These are phyloP conservation scores for Fukomys damarensis DNA, from an alignment of 2,113 vertebrate genomes.

Conservation along the genomic window DNA sequence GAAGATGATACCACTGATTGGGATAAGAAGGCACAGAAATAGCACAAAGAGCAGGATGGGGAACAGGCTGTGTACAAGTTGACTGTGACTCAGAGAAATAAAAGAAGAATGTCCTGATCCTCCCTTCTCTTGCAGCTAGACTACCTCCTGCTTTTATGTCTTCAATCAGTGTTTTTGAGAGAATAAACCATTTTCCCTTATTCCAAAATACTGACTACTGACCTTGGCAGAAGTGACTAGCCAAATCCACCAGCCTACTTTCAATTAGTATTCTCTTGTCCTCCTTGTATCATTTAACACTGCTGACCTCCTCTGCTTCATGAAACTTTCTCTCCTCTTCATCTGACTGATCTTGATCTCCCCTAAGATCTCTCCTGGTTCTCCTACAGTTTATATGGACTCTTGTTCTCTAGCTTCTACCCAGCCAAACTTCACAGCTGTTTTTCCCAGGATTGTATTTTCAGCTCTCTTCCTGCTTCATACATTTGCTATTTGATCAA, in stretches of 20 bases:
- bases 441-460: slow-evolving; percentile 10
- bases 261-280: not conserved
- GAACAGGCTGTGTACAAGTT: not conserved
- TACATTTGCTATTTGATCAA: slow-evolving; percentile 2
- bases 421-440: not conserved
- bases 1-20: not conserved
- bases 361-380: not conserved
- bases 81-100: not conserved
- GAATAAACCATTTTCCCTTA: not conserved
- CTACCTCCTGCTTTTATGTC: not conserved
- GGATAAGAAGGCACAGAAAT: not conserved
- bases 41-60: not conserved
- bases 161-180: not conserved
- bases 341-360: not conserved
- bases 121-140: not conserved
- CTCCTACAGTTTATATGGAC: not conserved
- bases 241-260: not conserved
- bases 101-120: not conserved
- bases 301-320: not conserved
- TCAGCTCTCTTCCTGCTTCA: not conserved
- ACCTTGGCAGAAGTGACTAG: not conserved
- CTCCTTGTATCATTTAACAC: not conserved
- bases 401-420: slow-evolving; percentile 9
- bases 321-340: not conserved
- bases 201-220: not conserved